Conservation (phyloP, 2,113 vertebrate species). For the Microtus pennsylvanicus region DNA sequence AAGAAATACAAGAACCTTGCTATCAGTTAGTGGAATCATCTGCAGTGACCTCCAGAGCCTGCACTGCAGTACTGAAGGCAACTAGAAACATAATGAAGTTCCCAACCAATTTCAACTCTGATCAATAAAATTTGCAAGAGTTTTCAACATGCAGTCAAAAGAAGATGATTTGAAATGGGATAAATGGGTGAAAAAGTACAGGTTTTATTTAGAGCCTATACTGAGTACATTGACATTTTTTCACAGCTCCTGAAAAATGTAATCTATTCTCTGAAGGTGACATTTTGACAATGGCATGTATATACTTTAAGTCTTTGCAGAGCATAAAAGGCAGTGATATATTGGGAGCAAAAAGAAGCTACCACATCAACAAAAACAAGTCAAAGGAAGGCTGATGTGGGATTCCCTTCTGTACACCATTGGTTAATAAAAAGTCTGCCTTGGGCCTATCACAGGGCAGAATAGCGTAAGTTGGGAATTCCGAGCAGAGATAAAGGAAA, state of each 20-base stretch:
- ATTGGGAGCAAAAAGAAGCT: neutral
- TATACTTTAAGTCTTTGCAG: neutral
- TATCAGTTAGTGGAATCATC: neutral
- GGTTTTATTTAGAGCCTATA: neutral
- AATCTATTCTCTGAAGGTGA: neutral
- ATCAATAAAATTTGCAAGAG: conserved; percentile 16
- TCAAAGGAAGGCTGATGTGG: neutral
- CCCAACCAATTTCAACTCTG: neutral
- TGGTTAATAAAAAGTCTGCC: too few species aligned
- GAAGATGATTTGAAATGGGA: neutral
- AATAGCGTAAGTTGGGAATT: too few species aligned
- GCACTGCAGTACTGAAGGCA: neutral
- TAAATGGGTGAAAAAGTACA: neutral
- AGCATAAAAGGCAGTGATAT: neutral
- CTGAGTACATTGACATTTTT: conserved; percentile 4
- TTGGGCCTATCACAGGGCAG: too few species aligned
- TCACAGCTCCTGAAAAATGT: neutral
- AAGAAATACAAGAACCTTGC: neutral
- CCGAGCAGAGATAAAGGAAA: too few species aligned
- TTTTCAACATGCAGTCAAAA: neutral
- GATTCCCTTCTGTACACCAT: too few species aligned
- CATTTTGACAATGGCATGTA: neutral
- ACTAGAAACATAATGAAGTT: conserved; percentile 37
- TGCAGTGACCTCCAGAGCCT: neutral
- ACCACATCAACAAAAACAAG: neutral